Evolutionary conservation across 2,888 invertebrate species (phyloP).

Genomic region (Eupithecia inturbata): DNA sequence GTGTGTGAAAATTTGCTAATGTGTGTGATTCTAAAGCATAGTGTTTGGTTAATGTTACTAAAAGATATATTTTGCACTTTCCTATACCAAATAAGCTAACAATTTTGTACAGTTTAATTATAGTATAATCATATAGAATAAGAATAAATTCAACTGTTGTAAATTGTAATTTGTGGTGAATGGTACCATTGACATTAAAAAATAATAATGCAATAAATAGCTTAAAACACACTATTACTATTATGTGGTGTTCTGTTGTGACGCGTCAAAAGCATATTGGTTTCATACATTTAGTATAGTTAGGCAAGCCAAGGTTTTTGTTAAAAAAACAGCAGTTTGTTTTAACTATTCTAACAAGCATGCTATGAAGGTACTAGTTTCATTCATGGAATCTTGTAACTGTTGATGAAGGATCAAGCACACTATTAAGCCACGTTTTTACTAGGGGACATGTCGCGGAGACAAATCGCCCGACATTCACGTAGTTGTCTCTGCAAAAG

Average conservation of each 20-base stretch:
- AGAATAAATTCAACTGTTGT: not conserved
- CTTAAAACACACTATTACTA: not conserved
- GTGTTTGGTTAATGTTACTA: conserved; percentile 22
- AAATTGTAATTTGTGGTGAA: not conserved
- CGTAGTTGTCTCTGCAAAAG: too few species aligned
- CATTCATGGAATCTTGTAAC: not conserved
- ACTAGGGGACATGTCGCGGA: too few species aligned
- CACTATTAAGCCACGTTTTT: not conserved
- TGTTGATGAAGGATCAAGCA: not conserved
- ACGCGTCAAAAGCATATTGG: not conserved
- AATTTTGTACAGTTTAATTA: not conserved
- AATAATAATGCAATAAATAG: not conserved
- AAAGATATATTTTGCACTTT: not conserved
- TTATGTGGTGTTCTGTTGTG: not conserved
- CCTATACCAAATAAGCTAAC: not conserved
- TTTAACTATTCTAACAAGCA: not conserved
- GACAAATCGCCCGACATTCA: too few species aligned
- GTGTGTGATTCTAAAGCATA: conserved; percentile 76
- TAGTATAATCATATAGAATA: not conserved
- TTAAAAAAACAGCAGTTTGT: too few species aligned
- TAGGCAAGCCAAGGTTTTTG: not conserved
- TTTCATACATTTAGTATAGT: not conserved
- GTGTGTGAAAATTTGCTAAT: conserved; percentile 51
- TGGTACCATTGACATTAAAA: not conserved
- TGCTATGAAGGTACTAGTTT: not conserved